Conservation (phyloP, 2,888 invertebrate genomes). For the Aleiodes alternator region DNA sequence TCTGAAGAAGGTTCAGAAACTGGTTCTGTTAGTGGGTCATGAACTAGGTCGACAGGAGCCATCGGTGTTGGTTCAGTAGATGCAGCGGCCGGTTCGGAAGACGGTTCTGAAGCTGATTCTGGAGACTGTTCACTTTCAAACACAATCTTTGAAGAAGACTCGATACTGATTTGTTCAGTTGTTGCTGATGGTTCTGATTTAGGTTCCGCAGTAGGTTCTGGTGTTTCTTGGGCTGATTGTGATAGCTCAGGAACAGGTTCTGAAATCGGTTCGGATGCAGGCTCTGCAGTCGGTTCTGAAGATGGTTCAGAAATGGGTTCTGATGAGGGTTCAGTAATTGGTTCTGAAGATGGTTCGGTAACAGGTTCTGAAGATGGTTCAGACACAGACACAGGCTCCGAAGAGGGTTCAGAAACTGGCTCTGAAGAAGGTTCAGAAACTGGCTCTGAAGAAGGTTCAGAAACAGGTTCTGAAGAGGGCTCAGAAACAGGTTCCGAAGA, state of each 20-base stretch:
- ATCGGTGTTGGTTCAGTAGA: constrained; percentile 60
- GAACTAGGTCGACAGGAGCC: too few species aligned
- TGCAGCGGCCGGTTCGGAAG: constrained; percentile 51
- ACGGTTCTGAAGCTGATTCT: constrained; percentile 55
- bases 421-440: constrained; percentile 53
- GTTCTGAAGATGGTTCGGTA: constrained; percentile 51
- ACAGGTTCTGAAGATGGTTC: constrained; percentile 49
- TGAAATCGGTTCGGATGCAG: constrained; percentile 57
- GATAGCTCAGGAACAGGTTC: constrained; percentile 53
- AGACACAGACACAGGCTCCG: too few species aligned
- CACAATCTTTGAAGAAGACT: constrained; percentile 36
- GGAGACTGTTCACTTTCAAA: constrained; percentile 51
- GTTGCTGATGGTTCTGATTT: constrained; percentile 53
- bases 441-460: constrained; percentile 54
- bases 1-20: constrained; percentile 61
- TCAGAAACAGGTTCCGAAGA: constrained; percentile 65
- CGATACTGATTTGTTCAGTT: neutral
- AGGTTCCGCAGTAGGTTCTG: constrained; percentile 65
- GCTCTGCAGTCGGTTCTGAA: constrained; percentile 60
- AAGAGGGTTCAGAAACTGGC: constrained; percentile 49
- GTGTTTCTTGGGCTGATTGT: too few species aligned
- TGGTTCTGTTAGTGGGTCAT: constrained; percentile 54
- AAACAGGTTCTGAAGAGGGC: constrained; percentile 49
- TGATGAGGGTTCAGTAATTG: too few species aligned
- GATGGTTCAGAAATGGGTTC: constrained; percentile 36